phyloP scores from a whole-genome alignment of 2,888 invertebrate genomes.

The Leptinotarsa juncta region DNA sequence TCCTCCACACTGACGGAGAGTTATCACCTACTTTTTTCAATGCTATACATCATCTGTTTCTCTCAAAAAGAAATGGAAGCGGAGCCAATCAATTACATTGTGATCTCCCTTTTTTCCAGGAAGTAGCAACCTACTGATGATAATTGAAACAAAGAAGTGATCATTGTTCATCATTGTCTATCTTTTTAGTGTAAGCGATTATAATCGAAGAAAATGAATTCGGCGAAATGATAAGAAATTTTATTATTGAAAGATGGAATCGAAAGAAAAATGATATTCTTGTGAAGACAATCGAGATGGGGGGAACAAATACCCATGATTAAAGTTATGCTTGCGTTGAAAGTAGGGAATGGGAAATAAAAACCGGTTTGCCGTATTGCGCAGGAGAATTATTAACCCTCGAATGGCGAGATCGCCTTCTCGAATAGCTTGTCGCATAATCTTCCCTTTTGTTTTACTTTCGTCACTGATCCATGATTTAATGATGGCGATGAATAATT shows the following conservation, averaged over 20 bases:
- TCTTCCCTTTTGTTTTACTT: conserved; percentile 18
- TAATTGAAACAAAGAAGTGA: neutral
- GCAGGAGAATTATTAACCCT: conserved; percentile 13
- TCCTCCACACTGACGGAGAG: too few relatives aligned
- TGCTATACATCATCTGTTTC: too few relatives aligned
- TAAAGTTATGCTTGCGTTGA: conserved; percentile 25
- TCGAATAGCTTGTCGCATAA: conserved; percentile 18
- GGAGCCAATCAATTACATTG: too few relatives aligned
- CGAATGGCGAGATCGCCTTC: conserved; percentile 5
- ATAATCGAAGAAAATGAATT: neutral
- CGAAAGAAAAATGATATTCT: conserved; percentile 33
- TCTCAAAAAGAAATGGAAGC: too few relatives aligned
- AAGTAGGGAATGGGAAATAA: conserved; percentile 24
- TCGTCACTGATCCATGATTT: conserved; percentile 19
- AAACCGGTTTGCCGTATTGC: conserved; percentile 29
- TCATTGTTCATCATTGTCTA: neutral
- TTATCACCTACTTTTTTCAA: too few relatives aligned
- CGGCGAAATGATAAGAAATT: conserved; percentile 30
- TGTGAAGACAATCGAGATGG: conserved; percentile 40
- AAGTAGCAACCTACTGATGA: neutral
- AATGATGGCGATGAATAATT: conserved; percentile 15
- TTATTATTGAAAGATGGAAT: conserved; percentile 26
- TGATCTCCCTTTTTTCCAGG: neutral
- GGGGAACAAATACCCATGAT: conserved; percentile 28
- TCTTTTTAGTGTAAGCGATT: neutral